Conservation (phyloP, 2,797 vertebrate species). For the Cirrhinus mrigala region DNA sequence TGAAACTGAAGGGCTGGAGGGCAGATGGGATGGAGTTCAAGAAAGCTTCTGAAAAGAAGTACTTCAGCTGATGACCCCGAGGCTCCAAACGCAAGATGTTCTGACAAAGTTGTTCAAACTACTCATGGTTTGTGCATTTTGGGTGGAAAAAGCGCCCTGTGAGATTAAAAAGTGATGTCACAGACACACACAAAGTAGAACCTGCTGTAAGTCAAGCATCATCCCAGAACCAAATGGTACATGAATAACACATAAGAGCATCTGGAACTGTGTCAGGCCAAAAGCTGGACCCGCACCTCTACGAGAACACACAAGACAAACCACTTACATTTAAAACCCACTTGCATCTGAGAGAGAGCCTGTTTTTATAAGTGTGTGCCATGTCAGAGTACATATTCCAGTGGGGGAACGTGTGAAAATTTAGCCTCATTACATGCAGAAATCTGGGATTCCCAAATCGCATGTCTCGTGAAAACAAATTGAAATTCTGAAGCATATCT, state of each 20-base stretch:
- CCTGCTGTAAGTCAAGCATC: constrained; percentile 20
- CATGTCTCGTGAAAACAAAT: background rate
- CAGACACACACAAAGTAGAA: constrained; percentile 11
- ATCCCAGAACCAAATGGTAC: constrained; percentile 30
- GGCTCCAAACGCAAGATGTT: background rate
- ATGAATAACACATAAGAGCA: constrained; percentile 50
- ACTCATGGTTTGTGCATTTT: background rate
- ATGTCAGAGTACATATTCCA: background rate
- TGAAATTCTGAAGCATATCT: too few species aligned
- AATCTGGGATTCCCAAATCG: constrained; percentile 11
- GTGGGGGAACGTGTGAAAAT: background rate
- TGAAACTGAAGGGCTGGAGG: background rate
- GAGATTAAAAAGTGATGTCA: constrained; percentile 19
- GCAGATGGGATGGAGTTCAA: constrained; percentile 14
- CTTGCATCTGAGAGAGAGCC: background rate
- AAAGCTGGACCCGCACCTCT: constrained; percentile 22
- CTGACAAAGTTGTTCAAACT: background rate
- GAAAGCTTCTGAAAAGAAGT: constrained; percentile 16
- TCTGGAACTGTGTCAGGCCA: constrained; percentile 25
- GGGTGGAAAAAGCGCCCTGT: background rate
- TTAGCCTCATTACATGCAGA: constrained; percentile 7
- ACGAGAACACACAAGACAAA: constrained; percentile 3
- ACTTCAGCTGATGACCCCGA: background rate
- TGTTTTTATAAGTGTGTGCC: background rate
- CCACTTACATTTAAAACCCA: constrained; percentile 6